A percentile compares a stretch with the other conserved stretches of the same genome.
Evolutionary conservation across 2,888 invertebrate species (phyloP).

Genomic region (Oscheius myriophilus): DNA sequence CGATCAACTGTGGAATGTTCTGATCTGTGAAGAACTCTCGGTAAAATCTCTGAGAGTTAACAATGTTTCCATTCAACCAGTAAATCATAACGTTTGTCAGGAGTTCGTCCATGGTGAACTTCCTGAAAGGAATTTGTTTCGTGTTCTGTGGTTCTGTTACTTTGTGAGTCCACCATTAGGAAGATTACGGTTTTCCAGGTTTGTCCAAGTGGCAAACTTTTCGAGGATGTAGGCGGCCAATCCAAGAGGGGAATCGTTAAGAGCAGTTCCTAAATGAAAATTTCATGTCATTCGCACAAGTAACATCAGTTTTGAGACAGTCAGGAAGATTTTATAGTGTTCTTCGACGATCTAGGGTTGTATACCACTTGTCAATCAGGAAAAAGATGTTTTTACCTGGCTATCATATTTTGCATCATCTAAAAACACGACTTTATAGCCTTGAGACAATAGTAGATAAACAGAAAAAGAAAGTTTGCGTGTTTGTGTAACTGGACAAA

Average conservation of each 20-base stretch:
- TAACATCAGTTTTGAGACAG: no score
- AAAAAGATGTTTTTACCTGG: neutral
- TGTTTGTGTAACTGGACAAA: no score
- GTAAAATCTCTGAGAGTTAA: slow-evolving; percentile 82
- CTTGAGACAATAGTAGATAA: no score
- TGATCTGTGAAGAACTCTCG: slow-evolving; percentile 75
- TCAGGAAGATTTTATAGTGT: slow-evolving; percentile 2
- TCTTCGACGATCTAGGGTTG: neutral
- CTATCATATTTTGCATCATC: neutral
- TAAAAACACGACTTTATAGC: no score
- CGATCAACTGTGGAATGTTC: slow-evolving; percentile 36
- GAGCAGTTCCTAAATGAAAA: slow-evolving; percentile 76
- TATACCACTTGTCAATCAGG: neutral
- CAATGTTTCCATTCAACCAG: slow-evolving; percentile 80
- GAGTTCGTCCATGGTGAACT: slow-evolving; percentile 80
- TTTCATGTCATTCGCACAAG: neutral
- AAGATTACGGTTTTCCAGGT: slow-evolving; percentile 71
- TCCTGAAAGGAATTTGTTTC: slow-evolving; percentile 67
- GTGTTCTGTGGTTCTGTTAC: slow-evolving; percentile 11
- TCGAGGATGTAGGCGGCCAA: slow-evolving; percentile 89
- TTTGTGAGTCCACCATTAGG: slow-evolving; percentile 78
- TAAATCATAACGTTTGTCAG: slow-evolving; percentile 85
- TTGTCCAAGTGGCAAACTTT: slow-evolving; percentile 84
- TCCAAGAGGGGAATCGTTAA: slow-evolving; percentile 84
- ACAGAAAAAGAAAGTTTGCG: no score